These are phyloP conservation scores for Sarcoramphus papa DNA, from an alignment of 2,797 vertebrate genomes.

Conservation along the genomic window DNA sequence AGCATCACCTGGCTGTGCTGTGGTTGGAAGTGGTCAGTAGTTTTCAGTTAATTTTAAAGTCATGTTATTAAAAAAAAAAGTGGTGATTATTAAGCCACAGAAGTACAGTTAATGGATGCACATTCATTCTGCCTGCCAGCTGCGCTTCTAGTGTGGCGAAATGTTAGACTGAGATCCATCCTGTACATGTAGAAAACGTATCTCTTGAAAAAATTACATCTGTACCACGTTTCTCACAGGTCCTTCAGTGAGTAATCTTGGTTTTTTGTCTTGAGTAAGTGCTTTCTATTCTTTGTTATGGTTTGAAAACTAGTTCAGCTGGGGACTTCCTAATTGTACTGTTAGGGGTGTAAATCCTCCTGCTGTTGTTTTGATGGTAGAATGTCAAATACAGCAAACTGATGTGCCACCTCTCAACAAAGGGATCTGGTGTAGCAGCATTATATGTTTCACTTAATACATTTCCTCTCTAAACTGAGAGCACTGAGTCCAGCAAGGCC, in stretches of 20 bases:
- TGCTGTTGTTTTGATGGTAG: not conserved
- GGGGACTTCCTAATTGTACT: not conserved
- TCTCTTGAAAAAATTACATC: not conserved
- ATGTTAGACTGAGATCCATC: not conserved
- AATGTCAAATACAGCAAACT: not conserved
- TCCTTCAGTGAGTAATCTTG: not conserved
- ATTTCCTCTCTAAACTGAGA: not conserved
- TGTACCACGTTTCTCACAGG: not conserved
- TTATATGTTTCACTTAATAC: rapidly evolving
- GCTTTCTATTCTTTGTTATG: not conserved
- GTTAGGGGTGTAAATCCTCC: not conserved
- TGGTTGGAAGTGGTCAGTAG: not conserved
- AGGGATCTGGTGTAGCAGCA: not conserved
- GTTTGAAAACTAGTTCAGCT: not conserved
- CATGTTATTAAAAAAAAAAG: too few relatives aligned
- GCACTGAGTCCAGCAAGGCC: not conserved
- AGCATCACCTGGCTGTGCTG: not conserved
- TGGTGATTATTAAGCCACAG: not conserved
- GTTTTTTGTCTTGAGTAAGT: not conserved
- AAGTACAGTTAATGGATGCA: not conserved
- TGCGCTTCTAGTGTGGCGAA: not conserved
- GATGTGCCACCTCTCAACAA: not conserved
- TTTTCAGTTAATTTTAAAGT: not conserved
- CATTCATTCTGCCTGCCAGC: not conserved
- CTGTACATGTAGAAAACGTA: not conserved